Conservation (phyloP, 2,888 invertebrate species). For the Mimas tiliae region DNA sequence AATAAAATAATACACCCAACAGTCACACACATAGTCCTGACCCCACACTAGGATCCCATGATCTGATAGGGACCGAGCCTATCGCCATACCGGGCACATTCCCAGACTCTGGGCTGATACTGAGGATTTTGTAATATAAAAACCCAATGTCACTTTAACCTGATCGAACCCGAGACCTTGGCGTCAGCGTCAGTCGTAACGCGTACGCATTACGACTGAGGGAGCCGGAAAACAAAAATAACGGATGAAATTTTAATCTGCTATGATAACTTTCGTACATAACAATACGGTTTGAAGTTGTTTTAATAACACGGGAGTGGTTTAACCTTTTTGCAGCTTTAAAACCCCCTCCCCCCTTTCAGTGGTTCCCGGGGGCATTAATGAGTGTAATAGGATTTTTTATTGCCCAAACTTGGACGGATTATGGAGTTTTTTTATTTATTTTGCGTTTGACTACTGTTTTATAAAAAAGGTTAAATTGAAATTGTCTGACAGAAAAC, state of each 20-base stretch:
- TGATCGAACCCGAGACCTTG: no score
- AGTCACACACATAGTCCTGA: no score
- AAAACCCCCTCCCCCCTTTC: neutral
- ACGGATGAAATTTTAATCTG: neutral
- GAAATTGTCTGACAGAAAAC: no score
- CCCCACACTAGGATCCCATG: no score
- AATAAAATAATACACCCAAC: no score
- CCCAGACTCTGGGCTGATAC: no score
- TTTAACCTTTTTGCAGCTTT: conserved; percentile 21
- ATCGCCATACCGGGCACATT: no score
- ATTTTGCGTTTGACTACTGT: neutral
- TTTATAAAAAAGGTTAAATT: neutral
- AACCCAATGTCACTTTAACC: no score
- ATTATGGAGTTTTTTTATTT: conserved; percentile 3
- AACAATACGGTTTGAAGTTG: conserved; percentile 4
- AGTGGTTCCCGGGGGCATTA: neutral
- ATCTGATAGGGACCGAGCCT: no score
- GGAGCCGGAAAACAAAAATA: neutral
- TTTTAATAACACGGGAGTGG: neutral
- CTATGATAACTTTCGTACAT: neutral
- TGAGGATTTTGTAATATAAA: no score
- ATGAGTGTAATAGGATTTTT: conserved; percentile 24
- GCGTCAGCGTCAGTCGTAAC: no score
- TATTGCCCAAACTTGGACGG: neutral
- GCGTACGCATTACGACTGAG: no score